Conservation (phyloP, 2,797 vertebrate species). For the Mergus octosetaceus region DNA sequence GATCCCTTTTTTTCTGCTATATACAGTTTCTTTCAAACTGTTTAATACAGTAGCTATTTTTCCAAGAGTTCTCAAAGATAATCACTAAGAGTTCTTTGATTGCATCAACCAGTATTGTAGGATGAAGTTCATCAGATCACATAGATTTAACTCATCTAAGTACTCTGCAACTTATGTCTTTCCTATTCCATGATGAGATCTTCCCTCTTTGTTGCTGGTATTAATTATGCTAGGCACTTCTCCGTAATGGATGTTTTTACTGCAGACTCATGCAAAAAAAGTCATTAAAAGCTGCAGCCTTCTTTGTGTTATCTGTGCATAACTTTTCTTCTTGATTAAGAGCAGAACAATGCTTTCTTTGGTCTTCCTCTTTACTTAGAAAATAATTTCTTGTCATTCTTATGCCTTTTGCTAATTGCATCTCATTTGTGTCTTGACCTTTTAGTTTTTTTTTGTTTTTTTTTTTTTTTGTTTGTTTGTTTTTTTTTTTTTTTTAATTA, state of each 20-base stretch:
- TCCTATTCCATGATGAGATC: not conserved
- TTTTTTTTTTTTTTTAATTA: too few relatives aligned
- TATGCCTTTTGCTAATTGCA: constrained; percentile 32
- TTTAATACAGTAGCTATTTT: not conserved
- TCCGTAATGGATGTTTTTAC: constrained; percentile 45
- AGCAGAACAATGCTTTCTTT: constrained; percentile 42
- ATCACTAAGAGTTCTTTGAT: constrained; percentile 3
- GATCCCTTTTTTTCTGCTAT: not conserved
- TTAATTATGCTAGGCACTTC: constrained; percentile 48
- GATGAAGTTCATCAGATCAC: constrained; percentile 27
- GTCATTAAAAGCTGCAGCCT: constrained; percentile 41
- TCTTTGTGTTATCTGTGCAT: constrained; percentile 24
- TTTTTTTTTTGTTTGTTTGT: too few relatives aligned
- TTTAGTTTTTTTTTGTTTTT: not conserved
- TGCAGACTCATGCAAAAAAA: constrained; percentile 28
- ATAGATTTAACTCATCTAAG: constrained; percentile 23
- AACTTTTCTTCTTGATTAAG: constrained; percentile 47
- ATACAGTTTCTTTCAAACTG: not conserved
- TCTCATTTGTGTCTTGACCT: constrained; percentile 47
- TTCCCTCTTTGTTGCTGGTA: constrained; percentile 24
- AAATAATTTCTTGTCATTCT: constrained; percentile 49
- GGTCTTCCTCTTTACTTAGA: not conserved
- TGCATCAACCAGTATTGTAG: not conserved
- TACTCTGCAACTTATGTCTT: not conserved
- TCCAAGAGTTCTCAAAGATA: not conserved